Evolutionary conservation across 2,888 invertebrate genomes (phyloP).

Genomic region (Sylvicola cinctus): DNA sequence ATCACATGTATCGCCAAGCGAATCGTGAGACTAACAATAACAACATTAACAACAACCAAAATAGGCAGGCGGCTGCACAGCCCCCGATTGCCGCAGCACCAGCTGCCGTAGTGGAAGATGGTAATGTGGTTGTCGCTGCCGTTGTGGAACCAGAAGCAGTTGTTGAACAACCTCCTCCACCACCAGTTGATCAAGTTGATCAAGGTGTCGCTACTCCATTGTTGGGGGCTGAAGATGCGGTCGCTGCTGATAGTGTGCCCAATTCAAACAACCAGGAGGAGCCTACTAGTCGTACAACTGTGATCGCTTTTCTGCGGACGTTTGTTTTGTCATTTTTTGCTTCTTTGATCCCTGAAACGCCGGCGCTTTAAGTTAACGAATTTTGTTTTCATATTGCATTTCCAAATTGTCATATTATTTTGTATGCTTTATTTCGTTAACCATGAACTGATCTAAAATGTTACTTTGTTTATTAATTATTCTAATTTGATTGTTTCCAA

Average conservation of each 20-base stretch:
- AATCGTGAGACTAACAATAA: no score
- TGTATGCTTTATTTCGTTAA: no score
- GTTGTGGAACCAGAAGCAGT: neutral
- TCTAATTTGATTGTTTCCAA: no score
- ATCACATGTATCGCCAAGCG: conserved; percentile 25
- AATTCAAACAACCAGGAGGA: neutral
- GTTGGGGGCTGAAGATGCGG: conserved; percentile 1
- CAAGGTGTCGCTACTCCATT: conserved; percentile 4
- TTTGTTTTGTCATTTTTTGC: conserved; percentile 86
- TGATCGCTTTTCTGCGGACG: conserved; percentile 65
- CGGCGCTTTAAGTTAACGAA: conserved; percentile 28
- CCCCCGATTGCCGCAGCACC: conserved; percentile 12
- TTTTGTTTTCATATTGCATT: no score
- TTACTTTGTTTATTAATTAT: no score
- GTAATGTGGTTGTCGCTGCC: neutral
- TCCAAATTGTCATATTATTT: no score
- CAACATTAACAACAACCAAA: no score
- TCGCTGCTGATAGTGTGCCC: neutral
- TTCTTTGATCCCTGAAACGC: conserved; percentile 82
- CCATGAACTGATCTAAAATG: no score
- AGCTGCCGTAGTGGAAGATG: conserved; percentile 15
- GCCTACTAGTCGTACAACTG: conserved; percentile 25
- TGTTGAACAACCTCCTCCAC: conserved; percentile 12
- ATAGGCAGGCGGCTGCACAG: conserved; percentile 27
- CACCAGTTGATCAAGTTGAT: conserved; percentile 3